phyloP scores from a whole-genome alignment of 2,113 vertebrate species.

The Pelusios castaneus region DNA sequence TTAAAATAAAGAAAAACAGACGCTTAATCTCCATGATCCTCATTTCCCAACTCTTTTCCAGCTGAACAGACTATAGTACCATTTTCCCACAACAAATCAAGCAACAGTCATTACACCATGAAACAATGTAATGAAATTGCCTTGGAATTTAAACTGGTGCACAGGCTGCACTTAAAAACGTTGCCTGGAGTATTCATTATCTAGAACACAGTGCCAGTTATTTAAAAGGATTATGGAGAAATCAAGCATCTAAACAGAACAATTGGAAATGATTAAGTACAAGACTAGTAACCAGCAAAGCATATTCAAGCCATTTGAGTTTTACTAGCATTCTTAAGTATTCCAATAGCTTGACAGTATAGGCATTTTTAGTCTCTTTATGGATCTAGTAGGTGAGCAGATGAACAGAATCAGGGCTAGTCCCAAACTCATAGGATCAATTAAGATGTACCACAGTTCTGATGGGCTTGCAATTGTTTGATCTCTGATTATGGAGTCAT shows the following conservation, averaged over 20 bases:
- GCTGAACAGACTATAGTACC: not conserved
- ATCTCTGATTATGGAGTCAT: conserved; percentile 29
- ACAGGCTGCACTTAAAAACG: not conserved
- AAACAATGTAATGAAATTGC: not conserved
- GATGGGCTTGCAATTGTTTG: conserved; percentile 24
- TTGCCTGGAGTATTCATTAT: not conserved
- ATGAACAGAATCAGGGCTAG: not conserved
- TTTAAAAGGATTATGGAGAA: not conserved
- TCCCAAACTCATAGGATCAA: conserved; percentile 8
- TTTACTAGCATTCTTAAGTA: conserved; percentile 27
- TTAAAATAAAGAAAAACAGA: not conserved
- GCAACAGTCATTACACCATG: not conserved
- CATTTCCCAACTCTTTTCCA: conserved; percentile 36
- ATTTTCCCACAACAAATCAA: conserved; percentile 56
- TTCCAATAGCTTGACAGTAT: not conserved
- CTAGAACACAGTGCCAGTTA: not conserved
- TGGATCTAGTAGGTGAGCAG: not conserved
- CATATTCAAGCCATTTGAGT: conserved; percentile 2
- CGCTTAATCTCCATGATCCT: not conserved
- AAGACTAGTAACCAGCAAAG: not conserved
- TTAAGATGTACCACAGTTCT: conserved; percentile 14
- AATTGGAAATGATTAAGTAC: not conserved
- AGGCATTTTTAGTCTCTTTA: conserved; percentile 12
- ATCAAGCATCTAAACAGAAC: not conserved
- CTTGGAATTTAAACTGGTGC: not conserved